Evolutionary conservation across 2,797 vertebrate genomes (phyloP).

Genomic region (Poeciliopsis turneri): DNA sequence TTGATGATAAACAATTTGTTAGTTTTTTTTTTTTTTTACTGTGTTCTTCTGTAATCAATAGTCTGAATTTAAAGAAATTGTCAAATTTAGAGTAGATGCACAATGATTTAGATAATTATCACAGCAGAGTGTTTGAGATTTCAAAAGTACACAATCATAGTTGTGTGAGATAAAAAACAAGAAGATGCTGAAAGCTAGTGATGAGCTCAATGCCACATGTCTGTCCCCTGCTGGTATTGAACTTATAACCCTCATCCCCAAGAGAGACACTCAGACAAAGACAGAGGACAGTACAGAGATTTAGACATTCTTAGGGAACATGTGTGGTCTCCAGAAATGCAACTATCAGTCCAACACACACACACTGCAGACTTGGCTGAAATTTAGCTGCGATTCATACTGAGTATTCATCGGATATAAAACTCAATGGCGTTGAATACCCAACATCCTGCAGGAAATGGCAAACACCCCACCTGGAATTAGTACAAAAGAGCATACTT

Average conservation of each 20-base stretch:
- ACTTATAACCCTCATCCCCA: slow-evolving; percentile 92
- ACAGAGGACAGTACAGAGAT: slow-evolving; percentile 94
- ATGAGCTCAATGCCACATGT: slow-evolving; percentile 80
- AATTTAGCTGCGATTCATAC: slow-evolving; percentile 81
- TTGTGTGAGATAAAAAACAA: slow-evolving; percentile 41
- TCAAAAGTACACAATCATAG: slow-evolving; percentile 50
- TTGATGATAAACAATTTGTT: slow-evolving; percentile 63
- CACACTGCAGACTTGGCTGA: slow-evolving; percentile 80
- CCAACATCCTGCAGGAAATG: slow-evolving; percentile 59
- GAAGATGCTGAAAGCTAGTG: slow-evolving; percentile 74
- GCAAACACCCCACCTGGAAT: slow-evolving; percentile 38
- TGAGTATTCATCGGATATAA: slow-evolving; percentile 81
- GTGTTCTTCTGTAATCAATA: not conserved
- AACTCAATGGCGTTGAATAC: slow-evolving; percentile 76
- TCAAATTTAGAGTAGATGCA: not conserved
- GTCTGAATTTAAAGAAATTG: not conserved
- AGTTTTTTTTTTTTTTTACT: not conserved
- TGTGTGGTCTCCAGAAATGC: slow-evolving; percentile 95
- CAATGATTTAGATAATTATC: not conserved
- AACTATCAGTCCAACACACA: slow-evolving; percentile 83
- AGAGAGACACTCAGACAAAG: slow-evolving; percentile 90
- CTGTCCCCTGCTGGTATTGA: slow-evolving; percentile 90
- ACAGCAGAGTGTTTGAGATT: not conserved
- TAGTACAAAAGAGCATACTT: slow-evolving; percentile 69
- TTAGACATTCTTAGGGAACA: slow-evolving; percentile 88